Evolutionary conservation across 2,113 vertebrate species (phyloP).

Genomic region (Lipophrys pholis): DNA sequence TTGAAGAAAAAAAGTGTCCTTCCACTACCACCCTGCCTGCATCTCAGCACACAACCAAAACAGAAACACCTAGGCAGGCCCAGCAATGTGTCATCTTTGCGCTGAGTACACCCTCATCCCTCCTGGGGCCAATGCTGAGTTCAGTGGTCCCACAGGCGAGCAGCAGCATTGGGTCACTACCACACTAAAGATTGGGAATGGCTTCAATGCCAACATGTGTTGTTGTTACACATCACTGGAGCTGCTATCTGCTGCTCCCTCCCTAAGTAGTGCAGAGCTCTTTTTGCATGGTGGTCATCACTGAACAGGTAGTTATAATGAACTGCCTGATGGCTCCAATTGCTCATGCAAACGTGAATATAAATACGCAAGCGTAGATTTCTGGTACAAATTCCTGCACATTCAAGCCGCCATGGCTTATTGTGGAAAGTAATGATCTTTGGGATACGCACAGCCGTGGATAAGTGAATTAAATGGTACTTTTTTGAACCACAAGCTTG

Average conservation of each 20-base stretch:
- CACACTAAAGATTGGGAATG: slow-evolving; percentile 55
- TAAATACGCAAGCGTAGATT: slow-evolving; percentile 30
- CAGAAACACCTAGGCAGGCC: slow-evolving; percentile 56
- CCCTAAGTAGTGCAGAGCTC: slow-evolving; percentile 25
- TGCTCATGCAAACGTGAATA: slow-evolving; percentile 18
- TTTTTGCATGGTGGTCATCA: slow-evolving; percentile 28
- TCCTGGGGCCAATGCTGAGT: slow-evolving; percentile 27
- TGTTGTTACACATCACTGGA: slow-evolving; percentile 58
- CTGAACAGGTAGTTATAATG: slow-evolving; percentile 54
- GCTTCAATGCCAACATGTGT: slow-evolving; percentile 54
- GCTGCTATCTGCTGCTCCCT: slow-evolving; percentile 52
- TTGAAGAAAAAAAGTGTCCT: slow-evolving; percentile 21
- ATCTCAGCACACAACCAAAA: slow-evolving; percentile 59
- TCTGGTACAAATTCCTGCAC: slow-evolving; percentile 7
- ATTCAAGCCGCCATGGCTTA: slow-evolving; percentile 39
- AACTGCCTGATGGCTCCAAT: slow-evolving; percentile 50
- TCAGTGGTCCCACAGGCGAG: slow-evolving; percentile 46
- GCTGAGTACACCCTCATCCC: slow-evolving; percentile 55
- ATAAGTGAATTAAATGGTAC: slow-evolving; percentile 69
- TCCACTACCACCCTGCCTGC: slow-evolving; percentile 50
- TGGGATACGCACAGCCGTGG: slow-evolving; percentile 45
- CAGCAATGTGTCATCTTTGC: slow-evolving; percentile 61
- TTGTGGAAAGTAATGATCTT: slow-evolving; percentile 57
- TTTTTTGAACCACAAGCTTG: slow-evolving; percentile 58
- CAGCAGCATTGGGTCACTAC: slow-evolving; percentile 57